These are phyloP conservation scores for Tetraodon nigroviridis DNA, from an alignment of 2,113 vertebrate genomes.

Conservation along the genomic window DNA sequence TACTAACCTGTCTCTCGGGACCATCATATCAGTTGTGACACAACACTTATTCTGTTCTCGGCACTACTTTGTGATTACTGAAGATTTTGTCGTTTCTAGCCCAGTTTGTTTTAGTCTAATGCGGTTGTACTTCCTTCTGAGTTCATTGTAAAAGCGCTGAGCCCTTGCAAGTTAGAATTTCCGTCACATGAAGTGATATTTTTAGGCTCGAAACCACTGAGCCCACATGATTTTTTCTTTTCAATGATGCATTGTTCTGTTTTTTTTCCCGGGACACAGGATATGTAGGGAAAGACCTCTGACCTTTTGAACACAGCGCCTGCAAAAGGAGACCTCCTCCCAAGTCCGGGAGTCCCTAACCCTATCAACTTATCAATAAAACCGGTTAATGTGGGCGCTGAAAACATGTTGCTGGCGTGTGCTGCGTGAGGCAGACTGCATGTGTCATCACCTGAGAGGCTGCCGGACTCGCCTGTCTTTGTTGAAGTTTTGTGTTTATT, in stretches of 20 bases:
- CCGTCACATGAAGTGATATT: not conserved
- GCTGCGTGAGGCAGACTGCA: constrained; percentile 21
- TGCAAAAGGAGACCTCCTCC: constrained; percentile 1
- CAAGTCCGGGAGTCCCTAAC: too few relatives aligned
- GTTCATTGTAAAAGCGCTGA: too few relatives aligned
- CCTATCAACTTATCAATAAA: too few relatives aligned
- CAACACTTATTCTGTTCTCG: too few relatives aligned
- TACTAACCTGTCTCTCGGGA: constrained; percentile 15
- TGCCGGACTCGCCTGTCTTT: constrained; percentile 43
- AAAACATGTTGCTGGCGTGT: constrained; percentile 2
- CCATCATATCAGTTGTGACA: constrained; percentile 19
- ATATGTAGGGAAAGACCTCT: constrained; percentile 39
- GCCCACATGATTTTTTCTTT: not conserved
- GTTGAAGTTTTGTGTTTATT: constrained; percentile 57
- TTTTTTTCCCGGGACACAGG: constrained; percentile 10
- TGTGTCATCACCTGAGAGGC: constrained; percentile 44
- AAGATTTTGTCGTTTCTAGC: too few relatives aligned
- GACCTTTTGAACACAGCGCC: constrained; percentile 40
- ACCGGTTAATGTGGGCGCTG: too few relatives aligned
- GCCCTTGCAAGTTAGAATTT: not conserved
- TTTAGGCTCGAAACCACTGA: not conserved
- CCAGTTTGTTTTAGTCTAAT: too few relatives aligned
- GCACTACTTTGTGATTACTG: too few relatives aligned
- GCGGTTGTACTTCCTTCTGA: too few relatives aligned
- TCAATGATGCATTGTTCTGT: not conserved